A percentile compares a stretch with the other conserved stretches of the same genome.
Evolutionary conservation across 1,140 invertebrate genomes (phyloP).

Genomic region (Drosophila pectinifera): DNA sequence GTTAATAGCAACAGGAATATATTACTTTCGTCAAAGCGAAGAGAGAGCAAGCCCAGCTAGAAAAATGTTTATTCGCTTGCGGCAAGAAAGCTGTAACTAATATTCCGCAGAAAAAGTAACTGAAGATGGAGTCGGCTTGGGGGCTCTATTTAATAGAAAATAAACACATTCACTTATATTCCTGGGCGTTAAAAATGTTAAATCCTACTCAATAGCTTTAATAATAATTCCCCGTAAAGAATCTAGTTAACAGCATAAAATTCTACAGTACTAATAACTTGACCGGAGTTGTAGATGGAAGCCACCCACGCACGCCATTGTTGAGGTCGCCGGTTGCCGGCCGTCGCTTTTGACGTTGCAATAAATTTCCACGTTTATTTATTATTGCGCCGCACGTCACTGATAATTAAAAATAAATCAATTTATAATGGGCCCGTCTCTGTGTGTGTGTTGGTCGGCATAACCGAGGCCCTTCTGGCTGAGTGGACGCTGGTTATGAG

Average conservation of each 20-base stretch:
- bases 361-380: conserved; percentile 81
- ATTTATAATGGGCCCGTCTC: conserved; percentile 72
- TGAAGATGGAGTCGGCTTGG: no score
- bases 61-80: no score
- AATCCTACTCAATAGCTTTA: no score
- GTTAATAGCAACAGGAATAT: neutral
- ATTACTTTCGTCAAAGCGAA: no score
- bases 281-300: neutral
- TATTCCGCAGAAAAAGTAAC: no score
- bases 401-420: conserved; percentile 84
- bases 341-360: conserved; percentile 75
- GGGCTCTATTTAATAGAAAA: no score
- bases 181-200: no score
- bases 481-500: conserved; percentile 47
- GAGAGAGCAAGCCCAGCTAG: no score
- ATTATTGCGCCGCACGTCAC: conserved; percentile 82
- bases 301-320: conserved; percentile 55
- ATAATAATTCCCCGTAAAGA: no score
- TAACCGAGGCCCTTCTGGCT: conserved; percentile 35
- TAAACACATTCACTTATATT: no score
- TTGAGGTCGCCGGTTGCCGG: conserved; percentile 47
- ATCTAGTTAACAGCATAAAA: neutral
- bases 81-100: no score
- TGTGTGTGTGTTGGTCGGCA: conserved; percentile 20
- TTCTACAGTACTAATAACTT: conserved; percentile 2